Conservation (phyloP, 2,888 invertebrate genomes). For the Leucania comma region DNA sequence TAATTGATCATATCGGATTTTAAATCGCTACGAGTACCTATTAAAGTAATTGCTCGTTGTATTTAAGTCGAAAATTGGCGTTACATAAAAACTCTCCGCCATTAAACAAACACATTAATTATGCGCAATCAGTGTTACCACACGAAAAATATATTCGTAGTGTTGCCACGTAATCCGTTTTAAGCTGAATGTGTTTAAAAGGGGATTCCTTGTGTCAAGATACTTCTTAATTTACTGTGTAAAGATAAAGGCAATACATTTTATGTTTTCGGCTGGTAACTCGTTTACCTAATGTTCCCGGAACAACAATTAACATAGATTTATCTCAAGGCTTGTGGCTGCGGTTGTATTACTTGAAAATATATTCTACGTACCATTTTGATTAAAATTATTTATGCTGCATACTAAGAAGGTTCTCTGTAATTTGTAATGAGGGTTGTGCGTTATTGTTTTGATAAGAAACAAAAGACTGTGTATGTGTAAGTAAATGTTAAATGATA, state of each 20-base stretch:
- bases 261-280: background rate
- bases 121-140: background rate
- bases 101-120: background rate
- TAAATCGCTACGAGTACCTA: too few relatives aligned
- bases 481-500: too few relatives aligned
- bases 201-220: conserved; percentile 16
- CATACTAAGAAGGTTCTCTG: conserved; percentile 1
- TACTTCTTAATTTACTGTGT: too few relatives aligned
- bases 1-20: background rate
- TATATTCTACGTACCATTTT: conserved; percentile 32
- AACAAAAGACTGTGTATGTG: conserved; percentile 4
- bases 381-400: conserved; percentile 45
- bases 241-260: background rate
- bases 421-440: conserved; percentile 6
- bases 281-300: conserved; percentile 36
- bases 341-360: conserved; percentile 28
- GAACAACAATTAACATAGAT: conserved; percentile 53
- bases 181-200: conserved; percentile 8
- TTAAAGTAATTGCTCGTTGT: background rate
- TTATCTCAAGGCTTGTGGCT: conserved; percentile 45
- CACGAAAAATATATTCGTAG: conserved; percentile 19
- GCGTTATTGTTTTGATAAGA: conserved; percentile 8
- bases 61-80: background rate
- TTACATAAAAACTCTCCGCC: background rate
- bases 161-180: conserved; percentile 24